Evolutionary conservation across 2,797 vertebrate species (phyloP).

Genomic region (Emydoidea blandingii): DNA sequence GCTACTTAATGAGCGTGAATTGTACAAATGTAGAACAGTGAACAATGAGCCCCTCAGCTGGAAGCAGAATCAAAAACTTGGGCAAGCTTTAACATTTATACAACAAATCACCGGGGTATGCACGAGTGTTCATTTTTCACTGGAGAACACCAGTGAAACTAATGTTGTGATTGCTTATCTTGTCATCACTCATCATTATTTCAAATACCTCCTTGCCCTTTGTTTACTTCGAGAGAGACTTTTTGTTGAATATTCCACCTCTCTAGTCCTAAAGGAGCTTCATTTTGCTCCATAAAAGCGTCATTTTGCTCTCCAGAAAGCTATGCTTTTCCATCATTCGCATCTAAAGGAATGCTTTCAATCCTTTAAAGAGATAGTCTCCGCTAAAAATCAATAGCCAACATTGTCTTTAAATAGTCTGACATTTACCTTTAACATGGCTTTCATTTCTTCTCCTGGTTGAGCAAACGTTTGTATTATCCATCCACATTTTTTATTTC

Average conservation of each 20-base stretch:
- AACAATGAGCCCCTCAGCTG: conserved; percentile 59
- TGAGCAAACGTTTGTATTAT: conserved; percentile 65
- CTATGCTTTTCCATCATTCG: conserved; percentile 5
- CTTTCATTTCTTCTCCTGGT: conserved; percentile 72
- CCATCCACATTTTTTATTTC: not conserved
- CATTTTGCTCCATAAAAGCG: conserved; percentile 29
- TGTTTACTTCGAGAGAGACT: conserved; percentile 43
- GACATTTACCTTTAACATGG: conserved; percentile 76
- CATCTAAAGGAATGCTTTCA: conserved; percentile 52
- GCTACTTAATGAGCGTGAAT: not conserved
- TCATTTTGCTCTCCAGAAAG: conserved; percentile 41
- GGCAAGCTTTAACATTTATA: conserved; percentile 54
- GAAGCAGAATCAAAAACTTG: conserved; percentile 50
- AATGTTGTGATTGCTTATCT: conserved; percentile 57
- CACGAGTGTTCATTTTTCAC: conserved; percentile 65
- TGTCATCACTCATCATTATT: conserved; percentile 61
- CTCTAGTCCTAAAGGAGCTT: conserved; percentile 55
- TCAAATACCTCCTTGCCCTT: conserved; percentile 42
- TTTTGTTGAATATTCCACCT: conserved; percentile 16
- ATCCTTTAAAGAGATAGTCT: conserved; percentile 72
- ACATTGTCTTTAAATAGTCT: conserved; percentile 77
- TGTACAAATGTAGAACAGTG: conserved; percentile 35
- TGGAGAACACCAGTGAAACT: not conserved
- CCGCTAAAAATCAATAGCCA: conserved; percentile 76
- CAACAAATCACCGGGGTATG: conserved; percentile 54